Evolutionary conservation across 2,797 vertebrate species (phyloP).

Genomic region (Knipowitschia caucasica): DNA sequence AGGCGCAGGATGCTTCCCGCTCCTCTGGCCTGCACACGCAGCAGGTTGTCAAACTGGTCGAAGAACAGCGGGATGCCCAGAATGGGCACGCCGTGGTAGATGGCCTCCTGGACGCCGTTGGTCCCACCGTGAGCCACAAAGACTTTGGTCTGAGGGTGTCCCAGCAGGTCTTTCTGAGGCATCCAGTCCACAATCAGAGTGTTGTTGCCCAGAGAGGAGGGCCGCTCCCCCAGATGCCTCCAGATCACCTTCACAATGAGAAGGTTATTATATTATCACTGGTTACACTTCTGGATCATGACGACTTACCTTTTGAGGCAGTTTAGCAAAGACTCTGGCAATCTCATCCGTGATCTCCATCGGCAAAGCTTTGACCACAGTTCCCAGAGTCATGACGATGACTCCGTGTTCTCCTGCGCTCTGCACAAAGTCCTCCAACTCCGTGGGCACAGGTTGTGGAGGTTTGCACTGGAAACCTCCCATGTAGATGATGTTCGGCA

Average conservation of each 20-base stretch:
- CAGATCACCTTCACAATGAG: slow-evolving; percentile 61
- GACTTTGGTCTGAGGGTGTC: slow-evolving; percentile 67
- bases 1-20: slow-evolving; percentile 57
- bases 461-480: slow-evolving; percentile 77
- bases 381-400: slow-evolving; percentile 76
- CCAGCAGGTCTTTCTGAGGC: slow-evolving; percentile 75
- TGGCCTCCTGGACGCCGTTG: slow-evolving; percentile 73
- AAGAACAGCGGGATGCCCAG: slow-evolving; percentile 73
- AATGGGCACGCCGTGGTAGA: slow-evolving; percentile 69
- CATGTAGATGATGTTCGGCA: slow-evolving; percentile 77
- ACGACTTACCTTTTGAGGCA: slow-evolving; percentile 73
- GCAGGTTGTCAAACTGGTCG: slow-evolving; percentile 73
- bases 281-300: too few species aligned
- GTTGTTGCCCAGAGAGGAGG: slow-evolving; percentile 69
- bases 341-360: slow-evolving; percentile 49
- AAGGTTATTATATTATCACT: background rate
- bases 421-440: slow-evolving; percentile 72
- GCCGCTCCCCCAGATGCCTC: slow-evolving; percentile 61
- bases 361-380: slow-evolving; percentile 54
- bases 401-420: slow-evolving; percentile 70
- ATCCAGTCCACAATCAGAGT: slow-evolving; percentile 73
- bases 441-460: slow-evolving; percentile 58
- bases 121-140: slow-evolving; percentile 74
- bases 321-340: slow-evolving; percentile 60
- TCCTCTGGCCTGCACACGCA: slow-evolving; percentile 61